Evolutionary conservation across 2,113 vertebrate species (phyloP).

Genomic region (Otis tarda): DNA sequence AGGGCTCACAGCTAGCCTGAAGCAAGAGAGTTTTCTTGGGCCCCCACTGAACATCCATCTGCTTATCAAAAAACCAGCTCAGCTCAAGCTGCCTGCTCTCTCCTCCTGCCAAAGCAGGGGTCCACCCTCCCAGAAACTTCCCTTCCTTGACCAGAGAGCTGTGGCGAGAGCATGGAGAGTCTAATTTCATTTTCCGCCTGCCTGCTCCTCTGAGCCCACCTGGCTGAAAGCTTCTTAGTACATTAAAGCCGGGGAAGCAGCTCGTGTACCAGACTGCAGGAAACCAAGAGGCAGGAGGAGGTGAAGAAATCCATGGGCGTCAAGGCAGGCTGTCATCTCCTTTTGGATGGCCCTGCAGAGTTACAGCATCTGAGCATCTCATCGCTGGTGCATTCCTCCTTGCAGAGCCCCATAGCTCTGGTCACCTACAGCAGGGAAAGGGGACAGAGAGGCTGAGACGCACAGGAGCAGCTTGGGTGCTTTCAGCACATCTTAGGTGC

Average conservation of each 20-base stretch:
- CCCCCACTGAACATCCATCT: conserved; percentile 46
- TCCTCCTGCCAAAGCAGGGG: not conserved
- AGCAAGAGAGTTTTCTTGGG: not conserved
- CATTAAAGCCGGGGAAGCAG: not conserved
- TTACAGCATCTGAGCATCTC: fast-evolving
- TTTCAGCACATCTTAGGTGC: not conserved
- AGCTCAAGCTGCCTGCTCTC: not conserved
- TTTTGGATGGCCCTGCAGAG: not conserved
- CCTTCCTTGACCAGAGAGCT: not conserved
- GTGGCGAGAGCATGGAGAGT: not conserved
- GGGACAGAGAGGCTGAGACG: fast-evolving
- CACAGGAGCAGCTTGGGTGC: not conserved
- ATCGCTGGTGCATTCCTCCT: not conserved
- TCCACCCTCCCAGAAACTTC: not conserved
- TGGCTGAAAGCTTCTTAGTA: not conserved
- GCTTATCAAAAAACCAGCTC: not conserved
- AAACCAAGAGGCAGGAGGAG: not conserved
- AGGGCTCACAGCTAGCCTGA: not conserved
- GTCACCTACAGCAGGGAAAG: not conserved
- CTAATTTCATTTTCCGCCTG: not conserved
- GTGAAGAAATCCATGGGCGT: not conserved
- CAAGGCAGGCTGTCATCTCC: not conserved
- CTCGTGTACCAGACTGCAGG: not conserved
- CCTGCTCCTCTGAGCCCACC: not conserved
- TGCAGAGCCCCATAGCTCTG: fast-evolving